A percentile compares a stretch with the other conserved stretches of the same genome.
Evolutionary conservation across 2,888 invertebrate species (phyloP).

Genomic region (Junonia oenone): DNA sequence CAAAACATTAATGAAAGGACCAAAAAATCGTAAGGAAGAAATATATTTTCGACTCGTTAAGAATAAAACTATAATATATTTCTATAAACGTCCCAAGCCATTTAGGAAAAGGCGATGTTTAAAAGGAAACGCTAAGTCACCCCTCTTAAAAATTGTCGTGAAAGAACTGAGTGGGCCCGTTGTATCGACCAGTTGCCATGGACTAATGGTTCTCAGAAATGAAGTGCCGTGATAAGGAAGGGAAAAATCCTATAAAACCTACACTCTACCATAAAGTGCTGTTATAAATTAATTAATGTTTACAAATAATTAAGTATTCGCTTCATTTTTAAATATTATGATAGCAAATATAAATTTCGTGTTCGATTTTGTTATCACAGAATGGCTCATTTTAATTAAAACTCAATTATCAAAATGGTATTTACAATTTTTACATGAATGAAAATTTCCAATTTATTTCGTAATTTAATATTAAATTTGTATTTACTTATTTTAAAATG

Average conservation of each 20-base stretch:
- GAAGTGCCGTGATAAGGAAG: constrained; percentile 1
- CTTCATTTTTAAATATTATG: no score
- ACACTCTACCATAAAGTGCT: neutral
- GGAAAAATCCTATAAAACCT: neutral
- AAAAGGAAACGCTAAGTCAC: constrained; percentile 51
- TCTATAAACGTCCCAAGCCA: neutral
- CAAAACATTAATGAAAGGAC: neutral
- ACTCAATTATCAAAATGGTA: no score
- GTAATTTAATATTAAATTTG: neutral
- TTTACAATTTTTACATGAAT: no score
- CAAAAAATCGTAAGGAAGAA: neutral
- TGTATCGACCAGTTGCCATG: constrained; percentile 16
- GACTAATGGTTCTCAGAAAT: constrained; percentile 7
- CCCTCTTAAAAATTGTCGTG: constrained; percentile 46
- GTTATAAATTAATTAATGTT: no score
- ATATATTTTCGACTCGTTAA: neutral
- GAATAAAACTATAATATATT: constrained; percentile 1
- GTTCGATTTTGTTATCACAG: no score
- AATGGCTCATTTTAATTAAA: no score
- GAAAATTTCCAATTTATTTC: no score
- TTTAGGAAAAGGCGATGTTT: constrained; percentile 24
- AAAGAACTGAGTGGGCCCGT: constrained; percentile 39
- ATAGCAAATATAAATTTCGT: no score
- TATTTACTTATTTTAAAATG: neutral
- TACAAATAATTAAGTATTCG: no score